These are phyloP conservation scores for Halichoerus grypus DNA, from an alignment of 2,113 vertebrate species.

Conservation along the genomic window DNA sequence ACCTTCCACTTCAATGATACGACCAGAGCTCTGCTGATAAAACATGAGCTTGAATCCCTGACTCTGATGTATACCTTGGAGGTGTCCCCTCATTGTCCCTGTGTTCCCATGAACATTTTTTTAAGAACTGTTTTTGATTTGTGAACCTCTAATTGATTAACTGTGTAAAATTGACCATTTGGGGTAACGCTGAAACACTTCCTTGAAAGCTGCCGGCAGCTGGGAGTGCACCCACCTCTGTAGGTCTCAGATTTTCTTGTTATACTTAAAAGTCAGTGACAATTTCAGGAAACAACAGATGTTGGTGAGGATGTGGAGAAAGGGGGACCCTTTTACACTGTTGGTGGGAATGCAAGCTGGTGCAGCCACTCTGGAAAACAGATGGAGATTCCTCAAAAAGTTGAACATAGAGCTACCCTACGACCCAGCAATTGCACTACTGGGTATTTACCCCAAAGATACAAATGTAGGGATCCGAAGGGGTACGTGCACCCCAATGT, in stretches of 20 bases:
- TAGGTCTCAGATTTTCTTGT: conserved; percentile 12
- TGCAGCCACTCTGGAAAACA: background rate
- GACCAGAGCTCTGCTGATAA: background rate
- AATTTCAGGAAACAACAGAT: background rate
- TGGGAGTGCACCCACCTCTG: background rate
- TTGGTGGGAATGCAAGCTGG: background rate
- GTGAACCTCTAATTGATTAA: background rate
- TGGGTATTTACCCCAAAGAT: background rate
- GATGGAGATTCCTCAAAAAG: background rate
- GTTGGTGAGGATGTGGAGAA: background rate
- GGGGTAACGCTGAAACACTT: background rate
- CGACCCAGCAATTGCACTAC: background rate
- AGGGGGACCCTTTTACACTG: background rate
- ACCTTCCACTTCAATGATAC: background rate
- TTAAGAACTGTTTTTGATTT: background rate
- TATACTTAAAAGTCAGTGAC: conserved; percentile 15
- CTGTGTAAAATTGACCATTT: background rate
- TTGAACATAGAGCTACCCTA: background rate
- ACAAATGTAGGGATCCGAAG: background rate
- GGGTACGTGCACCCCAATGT: background rate
- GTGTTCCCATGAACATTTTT: background rate
- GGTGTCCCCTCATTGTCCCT: background rate
- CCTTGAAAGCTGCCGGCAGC: background rate
- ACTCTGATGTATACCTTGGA: background rate
- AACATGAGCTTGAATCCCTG: background rate